These are phyloP conservation scores for Stylophora pistillata DNA, from an alignment of 64 coral and sea anemone species.

Conservation along the genomic window DNA sequence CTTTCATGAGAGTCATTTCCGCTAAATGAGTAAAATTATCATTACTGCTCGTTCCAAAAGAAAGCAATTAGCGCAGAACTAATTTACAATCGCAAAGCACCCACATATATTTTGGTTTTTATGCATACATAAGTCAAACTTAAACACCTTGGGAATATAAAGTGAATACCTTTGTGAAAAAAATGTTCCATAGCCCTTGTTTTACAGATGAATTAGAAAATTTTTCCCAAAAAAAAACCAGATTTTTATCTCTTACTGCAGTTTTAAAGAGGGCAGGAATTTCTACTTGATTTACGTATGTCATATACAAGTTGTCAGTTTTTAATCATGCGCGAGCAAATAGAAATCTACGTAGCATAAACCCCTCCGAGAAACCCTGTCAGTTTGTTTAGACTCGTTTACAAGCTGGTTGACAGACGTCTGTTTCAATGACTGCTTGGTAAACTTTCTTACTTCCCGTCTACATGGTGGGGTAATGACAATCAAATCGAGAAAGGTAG, in stretches of 20 bases:
- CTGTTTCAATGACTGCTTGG: too few species aligned
- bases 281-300: neutral
- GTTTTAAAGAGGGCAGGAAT: too few species aligned
- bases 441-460: too few species aligned
- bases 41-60: neutral
- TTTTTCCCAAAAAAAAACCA: too few species aligned
- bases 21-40: neutral
- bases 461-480: too few species aligned
- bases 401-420: neutral
- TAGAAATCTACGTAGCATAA: neutral
- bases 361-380: neutral
- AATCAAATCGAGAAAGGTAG: too few species aligned
- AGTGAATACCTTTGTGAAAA: too few species aligned
- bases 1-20: neutral
- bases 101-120: neutral
- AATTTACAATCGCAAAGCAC: neutral
- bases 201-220: too few species aligned
- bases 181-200: too few species aligned
- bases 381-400: neutral
- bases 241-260: too few species aligned
- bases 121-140: neutral
- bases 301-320: neutral
- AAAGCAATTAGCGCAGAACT: neutral
- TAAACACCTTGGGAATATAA: too few species aligned
- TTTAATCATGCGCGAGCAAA: neutral